These are phyloP conservation scores for Propsilocerus akamusi DNA, from an alignment of 1,140 invertebrate species.

Conservation along the genomic window DNA sequence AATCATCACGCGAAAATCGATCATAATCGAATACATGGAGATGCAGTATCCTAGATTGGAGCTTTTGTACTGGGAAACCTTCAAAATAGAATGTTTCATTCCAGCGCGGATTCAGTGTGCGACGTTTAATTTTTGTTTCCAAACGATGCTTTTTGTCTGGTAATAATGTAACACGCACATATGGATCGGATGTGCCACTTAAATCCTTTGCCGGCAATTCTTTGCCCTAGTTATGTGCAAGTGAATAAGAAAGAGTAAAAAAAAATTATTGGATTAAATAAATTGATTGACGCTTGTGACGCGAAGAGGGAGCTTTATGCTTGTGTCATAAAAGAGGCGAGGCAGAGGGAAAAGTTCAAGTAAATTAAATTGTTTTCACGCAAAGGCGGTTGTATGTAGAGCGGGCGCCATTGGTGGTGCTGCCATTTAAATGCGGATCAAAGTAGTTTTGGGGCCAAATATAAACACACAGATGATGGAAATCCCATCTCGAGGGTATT, in stretches of 20 bases:
- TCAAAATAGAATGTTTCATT: slow-evolving; percentile 97
- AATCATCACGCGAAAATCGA: slow-evolving; percentile 85
- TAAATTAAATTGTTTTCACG: not conserved
- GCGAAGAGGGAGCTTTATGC: no score
- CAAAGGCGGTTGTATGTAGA: not conserved
- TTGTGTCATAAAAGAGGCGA: not conserved
- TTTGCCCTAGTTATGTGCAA: slow-evolving; percentile 48
- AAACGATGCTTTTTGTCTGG: slow-evolving; percentile 93
- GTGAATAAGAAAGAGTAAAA: slow-evolving; percentile 1
- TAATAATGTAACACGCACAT: slow-evolving; percentile 77
- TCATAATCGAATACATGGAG: slow-evolving; percentile 93
- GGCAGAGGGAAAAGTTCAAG: not conserved
- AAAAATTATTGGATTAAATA: not conserved
- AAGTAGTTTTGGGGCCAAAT: not conserved
- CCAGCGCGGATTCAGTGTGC: slow-evolving; percentile 91
- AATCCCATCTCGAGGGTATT: not conserved
- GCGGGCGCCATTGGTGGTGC: not conserved
- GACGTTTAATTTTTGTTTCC: slow-evolving; percentile 89
- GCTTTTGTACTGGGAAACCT: slow-evolving; percentile 83
- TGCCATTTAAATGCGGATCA: not conserved
- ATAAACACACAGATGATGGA: not conserved
- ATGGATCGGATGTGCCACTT: slow-evolving; percentile 84
- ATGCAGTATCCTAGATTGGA: slow-evolving; percentile 78
- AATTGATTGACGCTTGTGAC: no score
- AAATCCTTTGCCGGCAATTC: slow-evolving; percentile 87